phyloP scores from a whole-genome alignment of 2,113 vertebrate genomes.

The Macquaria ambigua region DNA sequence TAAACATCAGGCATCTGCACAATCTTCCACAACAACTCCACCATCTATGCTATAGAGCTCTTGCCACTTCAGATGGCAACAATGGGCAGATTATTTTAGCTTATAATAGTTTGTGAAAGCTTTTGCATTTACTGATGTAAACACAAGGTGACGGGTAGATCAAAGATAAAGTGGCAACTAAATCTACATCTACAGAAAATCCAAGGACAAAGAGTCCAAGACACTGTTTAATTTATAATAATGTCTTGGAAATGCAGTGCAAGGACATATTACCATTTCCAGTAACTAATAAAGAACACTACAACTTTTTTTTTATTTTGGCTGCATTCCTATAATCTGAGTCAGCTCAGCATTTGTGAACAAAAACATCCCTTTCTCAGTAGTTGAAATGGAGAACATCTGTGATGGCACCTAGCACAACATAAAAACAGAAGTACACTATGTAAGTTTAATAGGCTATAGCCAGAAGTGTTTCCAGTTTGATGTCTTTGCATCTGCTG shows the following conservation, averaged over 20 bases:
- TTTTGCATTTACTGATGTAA: not conserved
- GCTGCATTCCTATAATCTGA: not conserved
- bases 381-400: conserved; percentile 41
- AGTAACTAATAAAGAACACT: not conserved
- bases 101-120: not conserved
- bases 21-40: conserved; percentile 9
- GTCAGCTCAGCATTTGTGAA: conserved; percentile 22
- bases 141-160: not conserved
- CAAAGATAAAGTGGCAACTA: not conserved
- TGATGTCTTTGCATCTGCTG: conserved; percentile 64
- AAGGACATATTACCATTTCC: not conserved
- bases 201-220: conserved; percentile 5
- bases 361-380: conserved; percentile 22
- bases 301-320: not conserved
- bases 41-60: not conserved
- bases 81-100: conserved; percentile 29
- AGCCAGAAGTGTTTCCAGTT: conserved; percentile 60
- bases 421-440: conserved; percentile 48
- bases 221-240: not conserved
- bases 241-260: not conserved
- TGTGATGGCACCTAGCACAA: conserved; percentile 29
- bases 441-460: conserved; percentile 51
- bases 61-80: not conserved
- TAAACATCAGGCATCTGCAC: not conserved
- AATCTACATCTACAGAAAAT: not conserved